Evolutionary conservation across 2,888 invertebrate species (phyloP), one percentile per base, ranked within the genome.

Genomic region (Sarcophaga carnaria): DNA sequence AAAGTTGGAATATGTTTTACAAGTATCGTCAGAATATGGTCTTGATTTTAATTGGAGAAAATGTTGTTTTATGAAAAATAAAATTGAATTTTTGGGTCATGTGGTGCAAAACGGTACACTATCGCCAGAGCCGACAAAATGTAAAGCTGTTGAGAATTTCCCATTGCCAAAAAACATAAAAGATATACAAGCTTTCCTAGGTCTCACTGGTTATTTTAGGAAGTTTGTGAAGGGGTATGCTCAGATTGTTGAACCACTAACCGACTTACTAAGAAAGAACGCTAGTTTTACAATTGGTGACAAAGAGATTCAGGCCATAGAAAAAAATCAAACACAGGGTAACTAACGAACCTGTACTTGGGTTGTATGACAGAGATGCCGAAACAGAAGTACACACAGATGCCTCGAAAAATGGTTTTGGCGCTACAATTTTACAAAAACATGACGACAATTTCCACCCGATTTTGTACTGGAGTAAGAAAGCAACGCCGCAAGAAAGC

Each of bases 171-270:
- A 25, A 11, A 77, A 49, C 69, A 63, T 83, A 20, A 77, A 64
- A 2, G 69, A 77, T 22, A 70, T 86, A 20, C 82, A 80, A 12
- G 69, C 59, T 25, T 86, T 83, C 59, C 27, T 86, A 11, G 86
- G 83, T 1, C 45, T 87, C 4, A 88, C 85, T 8, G 71, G 81
- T 6, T 88, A 82, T 25, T 88, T 88, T 25, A 17, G 84, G 25
- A 84, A 75, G 27, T 70, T 70, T 20, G 62, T 80, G 11, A 25
- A 64, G 37, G 70, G 62, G 12, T 82, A 77, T 69, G 72, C 84
- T 2, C 2, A 47, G 1, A 75, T 85, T 25, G 85, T 86, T 17
- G 10, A 54, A 22, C 85, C 88, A 17, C 25, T 89, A 3, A 87
- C 85, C 17, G 60, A 69, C 25, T 62, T 87, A 1, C 45, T 88